phyloP scores from a whole-genome alignment of 2,113 vertebrate species.

The Pyxicephalus adspersus region DNA sequence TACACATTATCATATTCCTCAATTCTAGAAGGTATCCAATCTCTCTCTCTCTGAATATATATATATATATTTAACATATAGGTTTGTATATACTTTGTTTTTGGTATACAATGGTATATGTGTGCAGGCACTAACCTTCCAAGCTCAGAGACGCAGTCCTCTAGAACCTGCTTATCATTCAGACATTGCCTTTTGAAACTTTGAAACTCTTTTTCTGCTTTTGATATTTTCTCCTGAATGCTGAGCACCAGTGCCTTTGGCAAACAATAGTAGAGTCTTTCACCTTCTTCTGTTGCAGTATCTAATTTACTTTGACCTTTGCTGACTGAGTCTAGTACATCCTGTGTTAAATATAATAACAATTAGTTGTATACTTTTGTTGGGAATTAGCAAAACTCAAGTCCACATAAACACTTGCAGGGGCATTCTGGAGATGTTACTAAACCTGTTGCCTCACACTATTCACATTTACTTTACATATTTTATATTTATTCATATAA shows the following conservation, averaged over 20 bases:
- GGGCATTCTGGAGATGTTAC: too few relatives aligned
- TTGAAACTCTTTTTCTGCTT: conserved; percentile 82
- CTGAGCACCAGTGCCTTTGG: conserved; percentile 76
- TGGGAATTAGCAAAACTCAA: not conserved
- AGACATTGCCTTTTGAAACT: conserved; percentile 79
- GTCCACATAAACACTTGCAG: not conserved
- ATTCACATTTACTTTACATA: too few relatives aligned
- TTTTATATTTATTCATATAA: too few relatives aligned
- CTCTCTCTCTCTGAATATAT: too few relatives aligned
- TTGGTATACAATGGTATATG: too few relatives aligned
- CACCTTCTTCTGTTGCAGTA: conserved; percentile 79
- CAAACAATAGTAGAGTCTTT: conserved; percentile 80
- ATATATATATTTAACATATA: too few relatives aligned
- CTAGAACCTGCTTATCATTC: conserved; percentile 78
- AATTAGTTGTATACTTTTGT: not conserved
- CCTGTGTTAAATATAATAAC: conserved; percentile 67
- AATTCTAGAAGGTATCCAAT: too few relatives aligned
- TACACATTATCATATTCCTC: too few relatives aligned
- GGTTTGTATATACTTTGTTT: too few relatives aligned
- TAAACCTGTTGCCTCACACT: too few relatives aligned
- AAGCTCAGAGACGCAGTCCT: conserved; percentile 79
- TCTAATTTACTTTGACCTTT: conserved; percentile 81
- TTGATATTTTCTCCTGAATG: conserved; percentile 82
- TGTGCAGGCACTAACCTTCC: conserved; percentile 65
- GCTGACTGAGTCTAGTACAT: conserved; percentile 70